Base-by-base conservation (phyloP, 1,140 invertebrate species). In the Caenorhabditis tropicalis region DNA sequence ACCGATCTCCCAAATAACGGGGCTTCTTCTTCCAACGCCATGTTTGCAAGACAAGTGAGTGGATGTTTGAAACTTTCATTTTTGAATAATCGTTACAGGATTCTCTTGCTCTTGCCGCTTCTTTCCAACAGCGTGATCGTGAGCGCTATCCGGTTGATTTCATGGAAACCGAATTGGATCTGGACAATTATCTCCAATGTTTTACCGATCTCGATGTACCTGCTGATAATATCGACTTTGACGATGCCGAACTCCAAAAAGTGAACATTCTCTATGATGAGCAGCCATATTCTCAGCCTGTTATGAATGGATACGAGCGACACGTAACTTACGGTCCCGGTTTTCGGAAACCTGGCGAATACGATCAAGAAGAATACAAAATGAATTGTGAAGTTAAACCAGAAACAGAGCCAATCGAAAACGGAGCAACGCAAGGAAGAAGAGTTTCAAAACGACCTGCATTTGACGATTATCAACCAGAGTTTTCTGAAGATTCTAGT, bases 171-270 rank as follows among this genome's bases (percentile, higher is more conserved):
- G 48, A 51, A n/a, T 19, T 81, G 24, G 79, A 81, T 27, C 48
- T 81, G 21, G 79, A 53, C 51, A 33, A 81, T 31, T 81, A 81
- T 24, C 79, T 81, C 19, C 79, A 81, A 43, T 33, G 27, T 39
- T 33, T 84, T 12, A 27, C 39, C 58, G 83, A 84, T 56, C 83
- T 84, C 21, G 83, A 84, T 39, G 83, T 84, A 7, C 83, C 65
- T 12, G 39, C 46, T 16, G 83, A 84, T 21, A 65, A 84, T 24
- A 29, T 84, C 1, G 83, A 84, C 39, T 51, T 84, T 19, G 83
- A 84, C 24, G 83, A 84, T 49, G 31, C 33, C 15, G 83, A 84
- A 39, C 65, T 74, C 36, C 33, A 74, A 74, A 74, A 74, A 43
- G 33, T 39, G 19, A 74, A 74, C 36, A 74, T 74, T 29, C 65